Evolutionary conservation across 2,113 vertebrate species (phyloP), one percentile per base, ranked within the genome.

Genomic region (Saimiri boliviensis): DNA sequence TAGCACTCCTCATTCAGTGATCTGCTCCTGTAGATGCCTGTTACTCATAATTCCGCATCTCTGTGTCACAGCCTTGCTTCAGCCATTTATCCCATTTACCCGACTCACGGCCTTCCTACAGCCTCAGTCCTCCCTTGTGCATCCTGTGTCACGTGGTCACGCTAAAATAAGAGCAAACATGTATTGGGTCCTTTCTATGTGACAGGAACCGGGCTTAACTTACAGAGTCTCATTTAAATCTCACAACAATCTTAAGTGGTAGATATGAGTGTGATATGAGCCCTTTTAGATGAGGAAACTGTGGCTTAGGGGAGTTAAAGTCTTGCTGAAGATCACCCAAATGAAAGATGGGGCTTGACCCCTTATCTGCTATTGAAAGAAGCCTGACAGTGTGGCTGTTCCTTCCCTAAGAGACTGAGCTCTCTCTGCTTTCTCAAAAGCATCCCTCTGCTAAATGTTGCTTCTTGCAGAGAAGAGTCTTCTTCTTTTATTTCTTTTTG

Each of bases 331-430:
- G 37, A 42, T 76, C 42, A 68, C 35, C 2, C n/a, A 37, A 40
- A 13, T 89, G 17, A 13, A 91, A 70, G 27, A 42, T 21, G 37
- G 10, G 6, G 16, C 3, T 45, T 58, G 66, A 71, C 37, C 20
- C 16, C 66, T 82, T 40, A 60, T 25, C n/a, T 80, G 12, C 56
- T 88, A 1, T 42, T 17, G 49, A 80, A 54, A 80, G 13, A 49
- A 25, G 19, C 8, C 74, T 27, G 9, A 0, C 1, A 14, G 10
- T 81, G 30, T 25, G 0, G n/a, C 77, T 6, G 9, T 27, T 1
- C 32, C 5, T 19, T 63, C 20, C 16, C 30, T 6, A 37, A 35
- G 58, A 84, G 27, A 11, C 77, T 45, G 27, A 80, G 7, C 7
- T 27, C 54, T 7, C 7, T 94, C 20, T 14, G 1, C 66, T 89